Percentiles rank a stretch among this genome's conserved stretches.
Conservation (phyloP, 2,888 invertebrate species). For the Apocheima hispidaria region DNA sequence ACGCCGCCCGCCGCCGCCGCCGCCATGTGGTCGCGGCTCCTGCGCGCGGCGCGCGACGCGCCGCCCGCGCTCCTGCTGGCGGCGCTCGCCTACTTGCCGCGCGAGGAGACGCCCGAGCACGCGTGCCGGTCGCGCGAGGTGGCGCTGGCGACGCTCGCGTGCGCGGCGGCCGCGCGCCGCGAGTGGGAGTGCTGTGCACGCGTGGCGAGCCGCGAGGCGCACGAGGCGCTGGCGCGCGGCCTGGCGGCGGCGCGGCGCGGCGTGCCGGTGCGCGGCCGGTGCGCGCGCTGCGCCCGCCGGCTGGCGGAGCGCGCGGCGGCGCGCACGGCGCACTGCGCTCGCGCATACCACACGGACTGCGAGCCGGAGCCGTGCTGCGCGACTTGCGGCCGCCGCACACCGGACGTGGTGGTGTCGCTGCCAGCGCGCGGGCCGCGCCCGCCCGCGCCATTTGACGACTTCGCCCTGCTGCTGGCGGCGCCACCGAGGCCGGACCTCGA, state of each 20-base stretch:
- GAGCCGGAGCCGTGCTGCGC: conserved; percentile 60
- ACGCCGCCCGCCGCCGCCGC: conserved; percentile 59
- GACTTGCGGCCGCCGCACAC: conserved; percentile 62
- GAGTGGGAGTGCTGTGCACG: conserved; percentile 59
- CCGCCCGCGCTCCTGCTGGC: conserved; percentile 66
- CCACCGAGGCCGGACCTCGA: conserved; percentile 80
- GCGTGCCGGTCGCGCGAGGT: conserved; percentile 57
- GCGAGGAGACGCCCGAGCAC: conserved; percentile 59
- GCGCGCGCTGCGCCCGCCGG: conserved; percentile 62
- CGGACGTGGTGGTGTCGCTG: conserved; percentile 45
- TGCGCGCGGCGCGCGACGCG: conserved; percentile 54
- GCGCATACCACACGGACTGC: conserved; percentile 69
- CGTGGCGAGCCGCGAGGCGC: conserved; percentile 60
- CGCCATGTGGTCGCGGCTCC: conserved; percentile 65
- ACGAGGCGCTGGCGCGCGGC: conserved; percentile 65
- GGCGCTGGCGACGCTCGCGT: conserved; percentile 58
- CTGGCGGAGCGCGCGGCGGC: conserved; percentile 53
- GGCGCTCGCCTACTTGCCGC: conserved; percentile 68
- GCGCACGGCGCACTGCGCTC: conserved; percentile 71
- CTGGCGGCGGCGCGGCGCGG: conserved; percentile 64
- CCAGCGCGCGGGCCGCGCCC: conserved; percentile 51
- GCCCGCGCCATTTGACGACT: conserved; percentile 48
- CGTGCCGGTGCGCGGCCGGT: conserved; percentile 66
- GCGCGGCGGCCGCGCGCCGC: conserved; percentile 52
- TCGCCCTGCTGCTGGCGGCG: conserved; percentile 64